A percentile compares a stretch with the other conserved stretches of the same genome.
These are phyloP conservation scores for Chiloscyllium plagiosum DNA, from an alignment of 2,113 vertebrate genomes.

Conservation along the genomic window DNA sequence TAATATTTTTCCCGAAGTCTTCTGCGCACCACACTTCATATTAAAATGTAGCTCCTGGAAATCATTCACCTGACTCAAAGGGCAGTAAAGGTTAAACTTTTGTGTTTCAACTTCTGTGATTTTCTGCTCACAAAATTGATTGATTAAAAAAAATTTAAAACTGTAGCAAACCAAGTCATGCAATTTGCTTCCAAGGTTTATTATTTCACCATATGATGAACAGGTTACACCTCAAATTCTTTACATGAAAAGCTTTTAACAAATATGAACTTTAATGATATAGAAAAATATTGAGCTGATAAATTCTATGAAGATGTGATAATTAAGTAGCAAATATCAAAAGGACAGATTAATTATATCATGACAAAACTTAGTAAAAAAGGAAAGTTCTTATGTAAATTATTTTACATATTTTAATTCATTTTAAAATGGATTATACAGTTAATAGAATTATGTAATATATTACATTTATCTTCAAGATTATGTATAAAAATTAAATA, in stretches of 20 bases:
- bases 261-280: background rate
- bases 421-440: background rate
- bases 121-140: conserved; percentile 21
- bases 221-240: background rate
- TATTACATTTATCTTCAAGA: background rate
- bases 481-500: background rate
- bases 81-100: background rate
- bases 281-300: background rate
- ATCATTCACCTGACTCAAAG: background rate
- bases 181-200: background rate
- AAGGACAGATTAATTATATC: background rate
- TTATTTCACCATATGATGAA: background rate
- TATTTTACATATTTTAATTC: background rate
- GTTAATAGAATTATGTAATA: background rate
- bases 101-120: background rate
- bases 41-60: conserved; percentile 4
- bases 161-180: background rate
- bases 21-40: background rate
- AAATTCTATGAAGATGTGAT: background rate
- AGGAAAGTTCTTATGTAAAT: background rate
- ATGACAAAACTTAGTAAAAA: background rate
- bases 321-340: background rate
- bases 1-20: background rate
- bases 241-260: background rate
- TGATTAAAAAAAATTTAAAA: background rate